Evolutionary conservation across 1,140 invertebrate genomes (phyloP), one percentile per base, ranked within the genome.

Genomic region (Drosophila burlai): DNA sequence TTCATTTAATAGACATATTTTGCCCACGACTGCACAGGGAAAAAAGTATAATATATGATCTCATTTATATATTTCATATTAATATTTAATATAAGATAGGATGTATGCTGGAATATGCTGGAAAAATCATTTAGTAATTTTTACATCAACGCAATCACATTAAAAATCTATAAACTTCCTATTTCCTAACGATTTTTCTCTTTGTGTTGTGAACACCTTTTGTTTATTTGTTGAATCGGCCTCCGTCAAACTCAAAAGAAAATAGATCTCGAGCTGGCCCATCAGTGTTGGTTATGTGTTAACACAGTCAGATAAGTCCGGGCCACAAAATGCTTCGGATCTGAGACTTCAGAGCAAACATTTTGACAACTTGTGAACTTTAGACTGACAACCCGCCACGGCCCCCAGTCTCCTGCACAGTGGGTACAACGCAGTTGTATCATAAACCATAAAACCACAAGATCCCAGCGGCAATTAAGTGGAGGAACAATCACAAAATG

Each of bases 351-450:
- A 66, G 63, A 45, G 68, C 85, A 90, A 90, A 90, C 85, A 90
- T 90, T 90, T 90, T 90, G 85, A 90, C 85, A 90, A 90, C 81
- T 90, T 90, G 85, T 90, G 85, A 90, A 82, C 79, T 85, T 82
- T 84, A 74, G 64, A 82, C 81, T 72, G 83, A 81, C 55, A 78
- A 47, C 46, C 40, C 54, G 47, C 64, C 31, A 43, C 74, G 43
- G 58, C 46, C 21, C 21, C 29, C 36, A 45, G 40, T 10, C 13
- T 10, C 45, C n/a, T 21, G 67, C 65, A 71, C 65, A 73, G 78
- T 78, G 74, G 81, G 65, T 63, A 59, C 52, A 46, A 29, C 24
- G 34, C 36, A 54, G 40, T 61, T 46, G 74, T 38, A 61, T 61
- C 76, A 87, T 80, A 76, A 86, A 76, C 79, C 83, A 86, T 85